phyloP scores from a whole-genome alignment of 2,113 vertebrate species.

The Strigops habroptila region DNA sequence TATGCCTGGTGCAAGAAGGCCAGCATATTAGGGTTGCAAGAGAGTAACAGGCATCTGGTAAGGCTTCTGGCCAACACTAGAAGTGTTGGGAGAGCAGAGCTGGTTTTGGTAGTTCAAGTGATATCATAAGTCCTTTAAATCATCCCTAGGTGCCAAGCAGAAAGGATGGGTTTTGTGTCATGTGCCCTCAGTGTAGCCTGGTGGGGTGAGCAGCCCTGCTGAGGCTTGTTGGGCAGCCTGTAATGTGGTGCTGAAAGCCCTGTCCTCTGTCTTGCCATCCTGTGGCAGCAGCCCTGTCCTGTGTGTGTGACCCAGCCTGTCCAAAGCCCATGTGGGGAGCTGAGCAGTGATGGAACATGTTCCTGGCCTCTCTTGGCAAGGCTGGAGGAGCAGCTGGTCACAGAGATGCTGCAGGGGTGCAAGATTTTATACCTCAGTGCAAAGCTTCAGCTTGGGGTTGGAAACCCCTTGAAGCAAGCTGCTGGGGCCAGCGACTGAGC shows the following conservation, averaged over 20 bases:
- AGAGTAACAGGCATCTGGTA: not conserved
- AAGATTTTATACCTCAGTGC: not conserved
- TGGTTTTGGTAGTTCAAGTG: not conserved
- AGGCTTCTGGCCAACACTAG: not conserved
- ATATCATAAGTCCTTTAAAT: not conserved
- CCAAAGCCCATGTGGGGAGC: accelerated
- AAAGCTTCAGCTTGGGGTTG: not conserved
- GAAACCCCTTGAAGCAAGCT: not conserved
- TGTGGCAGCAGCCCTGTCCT: not conserved
- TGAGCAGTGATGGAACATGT: not conserved
- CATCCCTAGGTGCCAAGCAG: not conserved
- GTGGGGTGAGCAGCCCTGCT: not conserved
- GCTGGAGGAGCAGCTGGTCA: not conserved
- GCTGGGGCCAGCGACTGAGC: not conserved
- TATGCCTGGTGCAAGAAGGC: not conserved
- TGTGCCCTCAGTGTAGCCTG: not conserved
- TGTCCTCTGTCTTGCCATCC: not conserved
- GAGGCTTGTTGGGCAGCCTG: not conserved
- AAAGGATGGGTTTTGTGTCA: not conserved
- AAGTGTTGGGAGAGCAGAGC: not conserved
- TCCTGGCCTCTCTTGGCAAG: not conserved
- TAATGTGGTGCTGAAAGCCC: not conserved
- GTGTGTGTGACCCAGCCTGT: not conserved
- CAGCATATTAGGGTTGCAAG: not conserved
- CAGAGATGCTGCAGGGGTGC: not conserved